Base-by-base conservation (phyloP, 2,888 invertebrate genomes). In the Drosophila aldrichi region DNA sequence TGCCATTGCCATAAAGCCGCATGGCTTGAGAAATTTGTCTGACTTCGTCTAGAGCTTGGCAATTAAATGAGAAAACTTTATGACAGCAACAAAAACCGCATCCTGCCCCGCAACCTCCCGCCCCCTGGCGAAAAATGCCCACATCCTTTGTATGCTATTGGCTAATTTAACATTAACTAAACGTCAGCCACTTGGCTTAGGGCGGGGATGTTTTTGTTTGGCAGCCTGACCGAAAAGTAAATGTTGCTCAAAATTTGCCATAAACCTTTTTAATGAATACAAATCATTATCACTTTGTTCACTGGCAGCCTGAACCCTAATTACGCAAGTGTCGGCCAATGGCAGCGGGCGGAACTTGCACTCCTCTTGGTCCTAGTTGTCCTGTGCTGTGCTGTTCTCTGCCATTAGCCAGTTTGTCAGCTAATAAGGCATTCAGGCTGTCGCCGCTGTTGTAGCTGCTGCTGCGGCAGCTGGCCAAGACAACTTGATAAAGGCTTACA, bases 181-280 rank as follows among this genome's bases (percentile, higher is more conserved):
- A 52, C 48, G 41, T 38, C 66, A 66, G 60, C 43, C 70, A 61
- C 75, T 74, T 70, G 55, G 65, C 43, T 58, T 58, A 22, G 18
- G n/a, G 20, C 3, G 18, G 32, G 22, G 22, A n/a, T n/a, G n/a
- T 16, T 8, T 22, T 16, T 34, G 49, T 25, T 57, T 29, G 18
- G 22, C 22, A 22, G 79, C 66, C 66, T 38, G 61, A 51, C 79
- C 64, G 40, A 62, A 73, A 77, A 80, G 78, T 74, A 89, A 88
- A 86, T 88, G 77, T 81, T 72, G 69, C 83, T 81, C 78, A 56
- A 90, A 88, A 83, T 81, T 81, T 88, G 83, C 80, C 82, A 78
- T 88, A 88, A 88, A 88, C 83, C 90, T 90, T 85, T 88, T 81
- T 83, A 88, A 89, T 90, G 88, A 85, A 86, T 86, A 90, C 87